Percentiles rank a stretch among this genome's conserved stretches.
phyloP scores from a whole-genome alignment of 2,888 invertebrate species.

The Drosophila atroscutellata region DNA sequence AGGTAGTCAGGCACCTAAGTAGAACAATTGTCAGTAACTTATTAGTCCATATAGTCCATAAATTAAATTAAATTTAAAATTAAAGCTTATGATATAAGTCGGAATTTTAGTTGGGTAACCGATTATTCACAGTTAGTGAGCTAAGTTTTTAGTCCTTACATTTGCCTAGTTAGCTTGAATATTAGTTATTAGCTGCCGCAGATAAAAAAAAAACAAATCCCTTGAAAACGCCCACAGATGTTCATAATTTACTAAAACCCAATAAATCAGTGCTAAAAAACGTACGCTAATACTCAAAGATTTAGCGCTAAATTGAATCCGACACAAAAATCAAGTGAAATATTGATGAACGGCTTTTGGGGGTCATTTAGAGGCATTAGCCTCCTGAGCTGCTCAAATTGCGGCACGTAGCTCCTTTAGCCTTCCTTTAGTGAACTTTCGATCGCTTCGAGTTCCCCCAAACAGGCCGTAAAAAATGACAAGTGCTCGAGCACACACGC shows the following conservation, averaged over 20 bases:
- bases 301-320: constrained; percentile 66
- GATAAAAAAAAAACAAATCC: constrained; percentile 10
- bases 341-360: constrained; percentile 68
- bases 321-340: constrained; percentile 75
- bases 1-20: neutral
- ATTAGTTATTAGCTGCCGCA: neutral
- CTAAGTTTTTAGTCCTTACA: neutral
- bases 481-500: constrained; percentile 55
- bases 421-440: constrained; percentile 40
- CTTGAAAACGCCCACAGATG: constrained; percentile 32
- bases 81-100: neutral
- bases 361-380: constrained; percentile 74
- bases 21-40: neutral
- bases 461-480: constrained; percentile 65
- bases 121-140: neutral
- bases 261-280: constrained; percentile 53
- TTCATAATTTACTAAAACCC: constrained; percentile 16
- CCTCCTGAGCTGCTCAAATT: constrained; percentile 64
- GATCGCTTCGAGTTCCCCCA: constrained; percentile 20
- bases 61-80: neutral
- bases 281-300: constrained; percentile 36
- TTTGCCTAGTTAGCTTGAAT: neutral
- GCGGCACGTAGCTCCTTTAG: constrained; percentile 45
- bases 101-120: neutral
- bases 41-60: neutral